These are phyloP conservation scores for Cheilosia grossa DNA, from an alignment of 2,888 invertebrate species.

Conservation along the genomic window DNA sequence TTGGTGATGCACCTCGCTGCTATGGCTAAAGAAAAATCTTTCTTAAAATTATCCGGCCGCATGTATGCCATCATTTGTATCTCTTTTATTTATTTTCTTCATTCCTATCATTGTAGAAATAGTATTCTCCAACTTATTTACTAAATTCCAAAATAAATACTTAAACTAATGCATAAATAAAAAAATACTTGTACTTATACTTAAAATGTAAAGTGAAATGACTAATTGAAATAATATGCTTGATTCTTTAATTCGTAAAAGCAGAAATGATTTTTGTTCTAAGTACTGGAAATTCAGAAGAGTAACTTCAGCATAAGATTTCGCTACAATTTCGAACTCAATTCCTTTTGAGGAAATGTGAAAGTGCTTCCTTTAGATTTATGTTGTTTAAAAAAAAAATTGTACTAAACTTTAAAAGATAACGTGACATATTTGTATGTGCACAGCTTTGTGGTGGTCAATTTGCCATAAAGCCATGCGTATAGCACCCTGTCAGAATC, in stretches of 20 bases:
- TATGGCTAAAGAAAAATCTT: conserved; percentile 26
- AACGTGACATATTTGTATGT: neutral
- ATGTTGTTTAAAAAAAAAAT: neutral
- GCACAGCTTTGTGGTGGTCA: neutral
- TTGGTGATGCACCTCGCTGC: conserved; percentile 13
- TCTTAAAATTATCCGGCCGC: conserved; percentile 13
- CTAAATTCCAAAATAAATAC: conserved; percentile 63
- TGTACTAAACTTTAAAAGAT: conserved; percentile 24
- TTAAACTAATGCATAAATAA: conserved; percentile 60
- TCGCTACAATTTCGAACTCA: conserved; percentile 56
- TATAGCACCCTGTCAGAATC: conserved; percentile 57
- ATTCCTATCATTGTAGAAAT: conserved; percentile 47
- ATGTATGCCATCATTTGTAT: conserved; percentile 28
- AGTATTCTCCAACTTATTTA: conserved; percentile 30
- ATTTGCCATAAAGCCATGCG: conserved; percentile 45
- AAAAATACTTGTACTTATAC: conserved; percentile 59
- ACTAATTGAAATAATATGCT: conserved; percentile 71
- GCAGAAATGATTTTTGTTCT: conserved; percentile 28
- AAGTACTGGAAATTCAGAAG: conserved; percentile 36
- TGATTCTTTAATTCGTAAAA: conserved; percentile 45
- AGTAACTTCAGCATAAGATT: conserved; percentile 63
- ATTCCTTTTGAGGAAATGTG: conserved; percentile 42
- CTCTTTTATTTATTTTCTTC: conserved; percentile 16
- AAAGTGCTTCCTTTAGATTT: conserved; percentile 2
- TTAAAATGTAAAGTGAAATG: conserved; percentile 71